A percentile compares a stretch with the other conserved stretches of the same genome.
phyloP scores from a whole-genome alignment of 2,113 vertebrate genomes.

The Ptilorrhoa leucosticta region DNA sequence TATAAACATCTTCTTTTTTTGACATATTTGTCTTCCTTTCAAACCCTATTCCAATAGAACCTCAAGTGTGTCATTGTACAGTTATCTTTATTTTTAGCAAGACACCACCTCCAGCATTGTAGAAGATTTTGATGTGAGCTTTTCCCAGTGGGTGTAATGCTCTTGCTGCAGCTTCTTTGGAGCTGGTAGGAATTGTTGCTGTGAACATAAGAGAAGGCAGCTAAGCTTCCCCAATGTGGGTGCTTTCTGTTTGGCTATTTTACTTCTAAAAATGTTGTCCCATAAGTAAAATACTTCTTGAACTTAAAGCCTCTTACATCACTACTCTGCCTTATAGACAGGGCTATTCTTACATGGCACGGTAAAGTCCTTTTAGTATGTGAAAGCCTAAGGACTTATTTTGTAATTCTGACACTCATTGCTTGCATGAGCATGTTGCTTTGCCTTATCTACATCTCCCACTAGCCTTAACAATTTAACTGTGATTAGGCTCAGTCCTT shows the following conservation, averaged over 20 bases:
- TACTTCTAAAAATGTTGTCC: not conserved
- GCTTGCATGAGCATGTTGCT: not conserved
- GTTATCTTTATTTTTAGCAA: not conserved
- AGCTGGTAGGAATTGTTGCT: not conserved
- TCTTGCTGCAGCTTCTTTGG: not conserved
- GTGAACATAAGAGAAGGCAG: not conserved
- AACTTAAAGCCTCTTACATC: not conserved
- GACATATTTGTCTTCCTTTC: not conserved
- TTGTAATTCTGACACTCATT: not conserved
- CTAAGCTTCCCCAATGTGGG: not conserved
- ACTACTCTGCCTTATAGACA: not conserved
- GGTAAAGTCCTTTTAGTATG: not conserved
- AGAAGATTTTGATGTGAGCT: not conserved
- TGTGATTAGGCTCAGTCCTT: not conserved
- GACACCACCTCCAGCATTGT: not conserved
- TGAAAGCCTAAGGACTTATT: not conserved
- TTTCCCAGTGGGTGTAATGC: not conserved
- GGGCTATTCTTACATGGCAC: not conserved
- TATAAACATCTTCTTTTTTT: not conserved
- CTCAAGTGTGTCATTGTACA: not conserved
- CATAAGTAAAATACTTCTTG: not conserved
- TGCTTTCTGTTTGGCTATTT: not conserved
- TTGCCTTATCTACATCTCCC: not conserved
- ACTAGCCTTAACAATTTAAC: not conserved
- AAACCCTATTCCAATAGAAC: not conserved